Evolutionary conservation across 2,797 vertebrate species (phyloP), one percentile per base, ranked within the genome.

Genomic region (Enoplosus armatus): DNA sequence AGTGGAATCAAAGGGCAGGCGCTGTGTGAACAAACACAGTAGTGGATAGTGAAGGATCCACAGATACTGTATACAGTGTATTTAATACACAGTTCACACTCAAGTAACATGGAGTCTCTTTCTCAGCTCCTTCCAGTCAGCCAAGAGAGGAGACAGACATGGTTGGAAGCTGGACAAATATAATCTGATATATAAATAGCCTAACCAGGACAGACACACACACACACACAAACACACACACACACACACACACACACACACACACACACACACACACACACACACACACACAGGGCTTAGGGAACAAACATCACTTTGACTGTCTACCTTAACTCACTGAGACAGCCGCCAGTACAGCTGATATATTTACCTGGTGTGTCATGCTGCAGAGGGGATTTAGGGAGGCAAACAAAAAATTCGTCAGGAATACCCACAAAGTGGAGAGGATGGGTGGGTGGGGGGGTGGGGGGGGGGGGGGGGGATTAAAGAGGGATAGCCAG

Each of bases 401-500:
- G 37, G 72, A 71, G 65, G 41, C 50, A 73, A 78, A 75, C 20
- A 66, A 12, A 77, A 72, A 81, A 80, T 66, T 29, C 61, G 51
- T 70, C 24, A 56, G 67, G 72, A 78, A 77, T 77, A 75, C 70
- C 59, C 75, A 56, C 31, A 65, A 80, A 82, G 54, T 61, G 35
- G 58, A 71, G 55, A 60, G 65, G 79, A 80, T 39, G 6, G 37
- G 47, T 27, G 29, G 16, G 74, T 4, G 59, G 31, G 60, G 39
- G 74, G 66, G 82, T n/a, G n/a, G n/a, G 37, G 47, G 31, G 29
- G 16, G 74, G 4, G 59, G 31, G 60, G 39, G 74, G 66, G 82
- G 86, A 89, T 89, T 90, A 91, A 86, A 83, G 72, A 80, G 77
- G 79, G 69, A 77, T 62, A 80, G 66, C 53, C 59, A 45, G 67